Evolutionary conservation across 1,140 invertebrate genomes (phyloP).

Genomic region (Littorina saxatilis): DNA sequence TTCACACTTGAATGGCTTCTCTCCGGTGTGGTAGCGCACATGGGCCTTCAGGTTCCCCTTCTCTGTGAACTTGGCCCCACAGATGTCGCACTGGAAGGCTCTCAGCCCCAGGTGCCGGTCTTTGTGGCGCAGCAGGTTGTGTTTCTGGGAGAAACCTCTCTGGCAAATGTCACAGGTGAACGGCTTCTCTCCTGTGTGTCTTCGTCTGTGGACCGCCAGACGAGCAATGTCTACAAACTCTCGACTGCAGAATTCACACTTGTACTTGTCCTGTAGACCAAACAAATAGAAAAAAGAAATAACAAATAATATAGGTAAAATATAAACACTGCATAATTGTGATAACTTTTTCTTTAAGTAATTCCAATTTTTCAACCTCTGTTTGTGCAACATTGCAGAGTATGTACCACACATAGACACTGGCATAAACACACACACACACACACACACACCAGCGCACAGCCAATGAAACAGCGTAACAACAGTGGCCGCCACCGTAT

Average conservation of each 20-base stretch:
- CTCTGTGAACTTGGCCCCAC: slow-evolving; percentile 83
- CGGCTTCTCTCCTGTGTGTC: slow-evolving; percentile 36
- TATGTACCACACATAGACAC: neutral
- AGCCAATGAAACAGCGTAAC: too few relatives aligned
- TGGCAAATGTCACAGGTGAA: slow-evolving; percentile 29
- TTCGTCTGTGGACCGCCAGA: slow-evolving; percentile 25
- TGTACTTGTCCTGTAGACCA: slow-evolving; percentile 5
- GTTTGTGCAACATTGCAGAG: neutral
- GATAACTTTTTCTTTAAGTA: neutral
- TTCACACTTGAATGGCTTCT: slow-evolving; percentile 92
- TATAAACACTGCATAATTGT: neutral
- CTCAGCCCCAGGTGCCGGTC: slow-evolving; percentile 18
- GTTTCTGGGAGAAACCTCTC: slow-evolving; percentile 7
- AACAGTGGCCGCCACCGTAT: neutral
- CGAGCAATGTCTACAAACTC: slow-evolving; percentile 25
- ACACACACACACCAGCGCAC: too few relatives aligned
- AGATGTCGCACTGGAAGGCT: slow-evolving; percentile 20
- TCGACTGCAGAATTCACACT: slow-evolving; percentile 8
- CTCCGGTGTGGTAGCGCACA: slow-evolving; percentile 81
- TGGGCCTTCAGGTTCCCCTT: slow-evolving; percentile 88
- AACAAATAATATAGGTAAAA: neutral
- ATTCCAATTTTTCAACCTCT: neutral
- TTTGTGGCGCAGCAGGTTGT: slow-evolving; percentile 33
- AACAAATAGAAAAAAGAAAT: neutral
- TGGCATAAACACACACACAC: too few relatives aligned